Conservation (phyloP, 2,113 vertebrate genomes). For the Porphyrio hochstetteri region DNA sequence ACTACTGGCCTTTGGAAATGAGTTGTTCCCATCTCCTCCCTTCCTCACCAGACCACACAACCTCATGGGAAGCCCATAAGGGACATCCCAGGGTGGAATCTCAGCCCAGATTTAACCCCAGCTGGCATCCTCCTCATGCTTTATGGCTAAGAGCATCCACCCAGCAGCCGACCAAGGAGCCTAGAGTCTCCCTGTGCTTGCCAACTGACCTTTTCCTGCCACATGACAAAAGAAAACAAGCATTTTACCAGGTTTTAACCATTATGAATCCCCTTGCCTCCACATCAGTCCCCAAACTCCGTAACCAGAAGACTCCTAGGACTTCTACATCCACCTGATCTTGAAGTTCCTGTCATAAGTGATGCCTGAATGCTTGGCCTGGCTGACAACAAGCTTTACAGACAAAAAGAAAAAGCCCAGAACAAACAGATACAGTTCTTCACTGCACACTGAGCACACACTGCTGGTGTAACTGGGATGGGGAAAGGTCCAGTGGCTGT, state of each 20-base stretch:
- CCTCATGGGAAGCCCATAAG: not conserved
- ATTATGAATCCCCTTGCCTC: not conserved
- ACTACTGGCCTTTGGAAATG: not conserved
- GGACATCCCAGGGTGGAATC: not conserved
- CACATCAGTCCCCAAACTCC: fast-evolving
- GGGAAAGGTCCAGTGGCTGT: not conserved
- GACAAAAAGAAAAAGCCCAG: not conserved
- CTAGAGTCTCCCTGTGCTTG: too few species aligned
- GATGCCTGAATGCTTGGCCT: not conserved
- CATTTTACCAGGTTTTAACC: not conserved
- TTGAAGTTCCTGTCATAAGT: not conserved
- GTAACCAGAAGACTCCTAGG: too few species aligned
- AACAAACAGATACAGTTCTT: not conserved
- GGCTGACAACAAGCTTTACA: not conserved
- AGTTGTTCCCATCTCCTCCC: not conserved
- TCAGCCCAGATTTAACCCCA: not conserved
- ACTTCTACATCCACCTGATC: not conserved
- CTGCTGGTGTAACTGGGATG: fast-evolving
- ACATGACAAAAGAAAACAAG: not conserved
- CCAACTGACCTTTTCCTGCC: not conserved
- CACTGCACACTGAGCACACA: fast-evolving
- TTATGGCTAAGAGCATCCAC: not conserved
- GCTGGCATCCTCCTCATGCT: too few species aligned
- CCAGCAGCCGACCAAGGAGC: not conserved
- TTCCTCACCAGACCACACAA: not conserved